phyloP scores from a whole-genome alignment of 2,888 invertebrate species.

The Pyrrhopygopsis socrates region DNA sequence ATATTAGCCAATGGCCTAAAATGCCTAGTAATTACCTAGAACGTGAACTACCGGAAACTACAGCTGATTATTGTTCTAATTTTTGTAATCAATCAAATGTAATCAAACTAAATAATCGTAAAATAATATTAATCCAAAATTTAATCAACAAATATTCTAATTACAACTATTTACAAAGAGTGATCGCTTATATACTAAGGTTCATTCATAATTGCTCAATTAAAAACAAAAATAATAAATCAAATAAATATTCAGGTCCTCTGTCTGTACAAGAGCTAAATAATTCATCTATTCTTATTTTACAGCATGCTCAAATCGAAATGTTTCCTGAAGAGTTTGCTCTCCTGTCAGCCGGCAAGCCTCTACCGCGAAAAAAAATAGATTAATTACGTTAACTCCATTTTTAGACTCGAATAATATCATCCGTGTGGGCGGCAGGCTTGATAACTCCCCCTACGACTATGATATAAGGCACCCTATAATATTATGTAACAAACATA shows the following conservation, averaged over 20 bases:
- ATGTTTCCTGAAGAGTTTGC: constrained; percentile 7
- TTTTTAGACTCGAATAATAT: constrained; percentile 67
- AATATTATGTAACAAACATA: constrained; percentile 60
- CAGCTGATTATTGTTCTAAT: too few relatives aligned
- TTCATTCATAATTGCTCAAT: background rate
- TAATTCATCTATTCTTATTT: constrained; percentile 1
- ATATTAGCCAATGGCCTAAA: too few relatives aligned
- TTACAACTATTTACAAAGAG: background rate
- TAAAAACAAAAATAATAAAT: background rate
- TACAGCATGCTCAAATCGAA: background rate
- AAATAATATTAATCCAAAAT: background rate
- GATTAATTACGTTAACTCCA: constrained; percentile 51
- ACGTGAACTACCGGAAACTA: too few relatives aligned
- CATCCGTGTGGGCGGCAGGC: constrained; percentile 75
- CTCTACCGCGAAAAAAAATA: constrained; percentile 10
- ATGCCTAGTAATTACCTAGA: too few relatives aligned
- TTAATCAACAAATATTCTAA: background rate
- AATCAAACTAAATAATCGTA: too few relatives aligned
- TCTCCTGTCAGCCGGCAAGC: background rate
- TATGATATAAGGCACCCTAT: constrained; percentile 70
- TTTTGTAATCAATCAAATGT: too few relatives aligned
- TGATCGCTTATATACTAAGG: background rate
- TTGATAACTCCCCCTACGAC: constrained; percentile 63
- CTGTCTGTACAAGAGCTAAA: too few relatives aligned
- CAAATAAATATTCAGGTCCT: background rate